Evolutionary conservation across 2,113 vertebrate species (phyloP), one percentile per base, ranked within the genome.

Genomic region (Typhlomys cinereus): DNA sequence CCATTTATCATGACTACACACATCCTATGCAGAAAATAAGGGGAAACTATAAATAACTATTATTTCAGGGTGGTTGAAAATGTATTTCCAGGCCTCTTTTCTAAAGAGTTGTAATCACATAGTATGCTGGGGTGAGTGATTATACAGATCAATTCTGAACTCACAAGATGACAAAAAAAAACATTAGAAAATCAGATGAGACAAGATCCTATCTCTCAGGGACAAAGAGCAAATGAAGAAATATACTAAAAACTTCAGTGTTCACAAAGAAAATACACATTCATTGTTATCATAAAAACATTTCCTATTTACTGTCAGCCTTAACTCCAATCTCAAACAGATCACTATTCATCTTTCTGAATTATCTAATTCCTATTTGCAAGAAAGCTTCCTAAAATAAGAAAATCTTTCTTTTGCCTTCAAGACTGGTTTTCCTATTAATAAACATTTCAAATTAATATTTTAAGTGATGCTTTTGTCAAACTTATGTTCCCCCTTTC

Each of bases 401-500:
- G 5, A 57, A 52, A 21, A 29, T 70, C 34, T 90, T 88, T 50
- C 67, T 85, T 88, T 76, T 80, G 12, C 91, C 50, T 85, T 18
- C 31, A 83, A 85, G 75, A 29, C n/a, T 73, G 11, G 27, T 66
- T 64, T 36, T 46, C 64, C 27, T 83, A 75, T 29, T 70, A 82
- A 66, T 70, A 23, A 91, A 85, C 88, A 71, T 52, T 74, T 14
- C 41, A 62, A 89, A 90, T 52, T 74, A 67, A 12, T 54, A 75
- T 91, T 71, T 75, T 85, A 80, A 76, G 59, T 57, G 85, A 93
- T 91, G 41, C 13, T 20, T 44, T 48, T 44, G 70, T 76, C 48
- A 89, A 93, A 97, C 99, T 96, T 98, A 99, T 99, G 95, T 97
- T 99, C 98, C 74, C n/a, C n/a, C n/a, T n/a, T n/a, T n/a, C n/a